Base-by-base conservation (phyloP, 2,888 invertebrate species). In the Tinea trinotella region DNA sequence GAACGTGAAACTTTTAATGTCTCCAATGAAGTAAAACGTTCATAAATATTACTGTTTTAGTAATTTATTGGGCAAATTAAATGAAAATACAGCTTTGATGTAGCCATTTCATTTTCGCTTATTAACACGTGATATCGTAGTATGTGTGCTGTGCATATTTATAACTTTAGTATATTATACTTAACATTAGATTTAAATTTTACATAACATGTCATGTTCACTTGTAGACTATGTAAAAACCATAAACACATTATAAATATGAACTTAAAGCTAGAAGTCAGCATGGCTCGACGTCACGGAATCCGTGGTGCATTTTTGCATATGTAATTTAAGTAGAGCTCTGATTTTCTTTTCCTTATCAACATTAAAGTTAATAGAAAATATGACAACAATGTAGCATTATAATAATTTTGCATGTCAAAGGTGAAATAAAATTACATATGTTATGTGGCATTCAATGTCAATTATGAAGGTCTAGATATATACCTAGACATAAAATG, bases 231-330 rank as follows among this genome's bases (percentile, higher is more conserved):
- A 59, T 61, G 66, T 68, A 76, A 81, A 80, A 77, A 76, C 67
- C 70, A 74, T 68, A 70, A 74, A 76, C 75, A 76, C 69, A 67
- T 74, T 72, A 78, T 73, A 73, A 78, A 77, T 76, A 74, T 71
- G 71, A 71, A 68, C 66, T 30, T n/a, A 60, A 62, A 62, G 66
- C 62, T 60, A 52, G 19, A 5, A 24, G 52, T 65, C 67, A 62
- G 68, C 79, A 81, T 73, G 72, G 73, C 71, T 64, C 63, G 60
- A 62, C 71, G 76, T 77, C 83, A 83, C 82, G 83, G 76, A 76
- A 82, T 76, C 76, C 76, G 70, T 62, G 70, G 68, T 67, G 68
- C 75, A 83, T 83, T 83, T 82, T 78, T 82, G 83, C 82, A 82
- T 83, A 81, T 70, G 15, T 52, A 52, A 52, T 48, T 48, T 69